These are phyloP conservation scores for Pseudocheirus occidentalis DNA, from an alignment of 2,797 vertebrate genomes.

Conservation along the genomic window DNA sequence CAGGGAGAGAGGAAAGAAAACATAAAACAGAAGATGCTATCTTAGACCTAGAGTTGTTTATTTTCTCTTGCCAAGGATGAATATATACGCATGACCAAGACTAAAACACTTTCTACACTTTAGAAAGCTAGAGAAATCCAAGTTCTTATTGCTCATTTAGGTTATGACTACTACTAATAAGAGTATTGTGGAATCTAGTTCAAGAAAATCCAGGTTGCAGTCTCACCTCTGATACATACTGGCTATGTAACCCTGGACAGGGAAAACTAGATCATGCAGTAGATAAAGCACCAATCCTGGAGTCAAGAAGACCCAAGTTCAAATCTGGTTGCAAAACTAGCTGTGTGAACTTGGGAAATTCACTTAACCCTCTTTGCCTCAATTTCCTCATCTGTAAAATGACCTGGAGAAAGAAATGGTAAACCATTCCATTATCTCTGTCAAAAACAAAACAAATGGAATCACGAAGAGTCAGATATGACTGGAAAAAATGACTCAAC, in stretches of 20 bases:
- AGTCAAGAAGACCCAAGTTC: background rate
- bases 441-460: too few relatives aligned
- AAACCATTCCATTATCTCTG: background rate
- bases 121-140: background rate
- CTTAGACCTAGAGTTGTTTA: background rate
- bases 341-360: background rate
- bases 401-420: background rate
- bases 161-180: background rate
- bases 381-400: background rate
- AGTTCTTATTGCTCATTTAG: background rate
- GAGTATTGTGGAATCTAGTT: background rate
- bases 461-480: background rate
- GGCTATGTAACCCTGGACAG: background rate
- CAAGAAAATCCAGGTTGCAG: background rate
- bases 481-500: background rate
- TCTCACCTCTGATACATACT: background rate
- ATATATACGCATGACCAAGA: background rate
- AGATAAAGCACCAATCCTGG: background rate
- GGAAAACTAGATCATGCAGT: background rate
- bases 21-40: background rate
- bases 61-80: background rate
- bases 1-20: background rate
- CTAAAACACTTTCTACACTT: background rate
- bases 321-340: background rate
- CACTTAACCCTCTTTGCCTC: background rate